Base-by-base conservation (phyloP, 2,113 vertebrate species). In the Burhinus oedicnemus region DNA sequence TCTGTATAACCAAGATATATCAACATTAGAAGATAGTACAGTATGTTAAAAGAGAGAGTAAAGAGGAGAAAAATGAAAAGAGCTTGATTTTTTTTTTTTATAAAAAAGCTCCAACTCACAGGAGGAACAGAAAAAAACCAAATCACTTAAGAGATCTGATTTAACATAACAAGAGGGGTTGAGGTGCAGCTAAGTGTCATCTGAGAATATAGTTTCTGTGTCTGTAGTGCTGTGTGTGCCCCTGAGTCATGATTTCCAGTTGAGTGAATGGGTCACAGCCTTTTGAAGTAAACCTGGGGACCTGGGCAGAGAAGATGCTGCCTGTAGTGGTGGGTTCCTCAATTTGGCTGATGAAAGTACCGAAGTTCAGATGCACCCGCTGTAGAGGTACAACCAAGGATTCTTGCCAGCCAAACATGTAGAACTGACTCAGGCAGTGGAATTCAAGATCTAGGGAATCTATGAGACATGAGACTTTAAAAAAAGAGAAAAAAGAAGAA, bases 291-390 rank as follows among this genome's bases (percentile, higher is more conserved):
- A 83, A 40, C 12, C 17, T 60, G 26, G 12, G 70, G 16, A 52
- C 0, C 0, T 8, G 40, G 49, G 18, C 9, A 58, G 32, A 0
- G 4, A 62, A 36, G 32, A 64, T 44, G 7, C 20, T 58, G 34
- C 36, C 15, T 34, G 7, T 0, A 1, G 9, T 47, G 38, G 4
- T 27, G 26, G 5, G 3, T 2, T 14, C n/a, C 40, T 25, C 6
- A 15, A 19, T 49, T 22, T 49, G 13, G 2, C 15, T 38, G 26
- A 55, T 49, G n/a, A 29, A 86, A 88, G n/a, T 6, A 60, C 38
- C 15, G 55, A 32, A 62, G 60, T 5, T 23, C 8, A 51, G 20
- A 13, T 29, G 4, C 2, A 29, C 2, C 12, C 30, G 15, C 19
- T 61, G 11, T 19, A 72, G 44, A 69, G 15, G 10, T 38, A 22